Percentiles rank a stretch among this genome's conserved stretches.
These are phyloP conservation scores for Synergus laeviventris DNA, from an alignment of 2,888 invertebrate species.

Conservation along the genomic window DNA sequence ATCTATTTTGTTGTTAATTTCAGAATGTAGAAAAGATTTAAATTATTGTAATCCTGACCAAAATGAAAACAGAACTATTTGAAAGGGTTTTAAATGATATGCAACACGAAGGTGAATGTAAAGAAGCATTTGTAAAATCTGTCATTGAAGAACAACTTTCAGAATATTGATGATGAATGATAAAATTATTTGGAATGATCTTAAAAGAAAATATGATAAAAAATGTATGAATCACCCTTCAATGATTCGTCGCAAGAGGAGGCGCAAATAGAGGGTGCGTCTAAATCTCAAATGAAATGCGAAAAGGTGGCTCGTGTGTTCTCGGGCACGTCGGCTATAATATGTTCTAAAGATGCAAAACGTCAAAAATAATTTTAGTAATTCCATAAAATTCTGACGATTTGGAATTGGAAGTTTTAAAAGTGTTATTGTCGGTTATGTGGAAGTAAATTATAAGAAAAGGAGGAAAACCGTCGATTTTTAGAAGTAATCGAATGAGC, in stretches of 20 bases:
- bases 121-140: background rate
- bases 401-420: background rate
- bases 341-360: constrained; percentile 51
- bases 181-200: background rate
- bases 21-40: background rate
- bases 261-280: background rate
- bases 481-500: constrained; percentile 37
- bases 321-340: constrained; percentile 38
- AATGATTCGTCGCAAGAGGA: background rate
- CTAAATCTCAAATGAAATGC: background rate
- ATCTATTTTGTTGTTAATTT: background rate
- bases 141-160: background rate
- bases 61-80: background rate
- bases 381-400: constrained; percentile 42
- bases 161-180: background rate
- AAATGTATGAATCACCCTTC: background rate
- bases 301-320: background rate
- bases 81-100: background rate
- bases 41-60: background rate
- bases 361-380: constrained; percentile 19
- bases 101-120: background rate
- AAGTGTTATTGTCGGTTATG: constrained; percentile 49
- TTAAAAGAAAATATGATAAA: background rate
- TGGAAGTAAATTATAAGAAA: constrained; percentile 49
- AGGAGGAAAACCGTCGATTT: constrained; percentile 43